phyloP scores from a whole-genome alignment of 2,113 vertebrate genomes.

The Pagrus major region DNA sequence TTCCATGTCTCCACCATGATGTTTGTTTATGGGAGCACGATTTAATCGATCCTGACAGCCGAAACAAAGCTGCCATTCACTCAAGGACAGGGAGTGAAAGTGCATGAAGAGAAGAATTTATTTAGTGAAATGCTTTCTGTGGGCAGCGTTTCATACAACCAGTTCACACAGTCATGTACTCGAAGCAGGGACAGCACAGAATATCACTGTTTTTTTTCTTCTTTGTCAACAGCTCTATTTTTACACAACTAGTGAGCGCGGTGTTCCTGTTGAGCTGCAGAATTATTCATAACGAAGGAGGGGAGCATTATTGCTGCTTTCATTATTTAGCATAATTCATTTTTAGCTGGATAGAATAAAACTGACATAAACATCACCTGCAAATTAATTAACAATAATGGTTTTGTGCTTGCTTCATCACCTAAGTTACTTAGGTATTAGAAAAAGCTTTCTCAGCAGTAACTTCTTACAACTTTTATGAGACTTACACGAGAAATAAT shows the following conservation, averaged over 20 bases:
- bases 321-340: slow-evolving; percentile 15
- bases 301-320: slow-evolving; percentile 30
- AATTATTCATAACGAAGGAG: slow-evolving; percentile 38
- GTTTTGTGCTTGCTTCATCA: background rate
- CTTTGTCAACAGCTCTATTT: slow-evolving; percentile 45
- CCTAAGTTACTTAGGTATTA: background rate
- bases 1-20: slow-evolving; percentile 61
- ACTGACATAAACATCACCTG: slow-evolving; percentile 13
- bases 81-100: slow-evolving; percentile 38
- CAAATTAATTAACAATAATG: slow-evolving; percentile 29
- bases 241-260: slow-evolving; percentile 34
- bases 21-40: slow-evolving; percentile 71
- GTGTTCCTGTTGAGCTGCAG: slow-evolving; percentile 43
- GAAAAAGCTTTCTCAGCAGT: slow-evolving; percentile 41
- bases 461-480: slow-evolving; percentile 3
- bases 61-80: slow-evolving; percentile 76
- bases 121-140: slow-evolving; percentile 65
- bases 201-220: slow-evolving; percentile 9
- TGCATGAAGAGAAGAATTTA: slow-evolving; percentile 57
- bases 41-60: slow-evolving; percentile 71
- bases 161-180: slow-evolving; percentile 58
- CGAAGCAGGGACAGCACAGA: slow-evolving; percentile 31
- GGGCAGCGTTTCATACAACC: slow-evolving; percentile 38
- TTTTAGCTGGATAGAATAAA: slow-evolving; percentile 19
- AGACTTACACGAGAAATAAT: slow-evolving; percentile 25